A percentile compares a stretch with the other conserved stretches of the same genome.
phyloP scores from a whole-genome alignment of 1,140 invertebrate species.

The Drosophila miranda region DNA sequence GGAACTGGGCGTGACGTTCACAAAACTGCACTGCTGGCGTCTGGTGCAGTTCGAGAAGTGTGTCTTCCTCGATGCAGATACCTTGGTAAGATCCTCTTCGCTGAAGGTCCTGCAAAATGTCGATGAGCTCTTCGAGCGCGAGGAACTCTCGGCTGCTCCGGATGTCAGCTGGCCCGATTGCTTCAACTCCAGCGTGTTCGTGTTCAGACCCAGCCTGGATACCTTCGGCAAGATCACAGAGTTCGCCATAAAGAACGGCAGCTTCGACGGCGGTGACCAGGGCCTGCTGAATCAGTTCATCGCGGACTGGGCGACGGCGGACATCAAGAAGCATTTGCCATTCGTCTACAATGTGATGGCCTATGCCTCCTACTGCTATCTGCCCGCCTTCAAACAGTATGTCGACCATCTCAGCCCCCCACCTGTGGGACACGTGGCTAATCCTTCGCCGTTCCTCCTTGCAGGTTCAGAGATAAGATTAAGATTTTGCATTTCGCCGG shows the following conservation, averaged over 20 bases:
- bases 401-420: conserved; percentile 55
- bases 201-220: conserved; percentile 92
- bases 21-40: conserved; percentile 97
- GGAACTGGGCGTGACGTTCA: conserved; percentile 97
- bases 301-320: conserved; percentile 94
- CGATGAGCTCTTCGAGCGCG: conserved; percentile 96
- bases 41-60: conserved; percentile 96
- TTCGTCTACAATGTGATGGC: conserved; percentile 99
- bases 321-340: conserved; percentile 96
- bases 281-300: conserved; percentile 97
- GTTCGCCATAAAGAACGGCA: conserved; percentile 91
- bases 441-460: not conserved
- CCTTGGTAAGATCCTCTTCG: conserved; percentile 85
- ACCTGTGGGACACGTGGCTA: not conserved
- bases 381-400: conserved; percentile 98
- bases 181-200: conserved; percentile 98
- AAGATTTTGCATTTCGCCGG: conserved; percentile 99
- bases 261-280: conserved; percentile 98
- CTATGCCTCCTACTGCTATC: conserved; percentile 97
- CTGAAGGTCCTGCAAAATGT: conserved; percentile 93
- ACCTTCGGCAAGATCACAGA: conserved; percentile 91
- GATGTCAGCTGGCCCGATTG: conserved; percentile 98
- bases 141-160: conserved; percentile 96
- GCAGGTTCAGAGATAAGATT: conserved; percentile 93
- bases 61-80: conserved; percentile 98